These are phyloP conservation scores for Heliconius hermathena DNA, from an alignment of 1,140 invertebrate species.

Conservation along the genomic window DNA sequence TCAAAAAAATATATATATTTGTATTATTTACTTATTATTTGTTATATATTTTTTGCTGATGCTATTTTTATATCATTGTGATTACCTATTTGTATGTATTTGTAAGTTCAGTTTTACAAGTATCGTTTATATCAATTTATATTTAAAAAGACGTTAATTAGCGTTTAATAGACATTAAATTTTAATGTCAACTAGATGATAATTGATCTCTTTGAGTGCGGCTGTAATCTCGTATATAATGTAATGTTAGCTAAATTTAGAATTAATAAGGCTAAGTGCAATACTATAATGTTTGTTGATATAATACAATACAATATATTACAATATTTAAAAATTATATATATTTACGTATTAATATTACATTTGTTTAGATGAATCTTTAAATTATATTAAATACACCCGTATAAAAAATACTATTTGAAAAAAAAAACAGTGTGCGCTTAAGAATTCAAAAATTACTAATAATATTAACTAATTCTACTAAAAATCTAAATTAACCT, in stretches of 20 bases:
- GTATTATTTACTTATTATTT: no score
- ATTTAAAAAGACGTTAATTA: no score
- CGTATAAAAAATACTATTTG: not conserved
- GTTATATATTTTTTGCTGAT: no score
- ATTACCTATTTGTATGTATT: no score
- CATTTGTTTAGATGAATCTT: no score
- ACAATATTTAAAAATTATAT: not conserved
- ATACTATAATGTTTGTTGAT: not conserved
- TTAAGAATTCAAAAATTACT: not conserved
- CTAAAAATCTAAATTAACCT: not conserved
- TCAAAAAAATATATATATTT: no score
- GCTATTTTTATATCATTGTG: no score
- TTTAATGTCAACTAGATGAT: not conserved
- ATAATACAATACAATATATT: no score
- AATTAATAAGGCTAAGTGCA: conserved; percentile 4
- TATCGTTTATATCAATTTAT: not conserved
- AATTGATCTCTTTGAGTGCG: not conserved
- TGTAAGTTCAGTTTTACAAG: no score
- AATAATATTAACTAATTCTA: not conserved
- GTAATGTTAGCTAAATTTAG: not conserved
- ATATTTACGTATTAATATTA: no score
- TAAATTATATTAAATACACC: no score
- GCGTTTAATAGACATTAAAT: no score
- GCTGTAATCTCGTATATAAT: not conserved
- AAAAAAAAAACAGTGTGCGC: not conserved